Evolutionary conservation across 2,888 invertebrate species (phyloP).

Genomic region (Mylabris sibirica): DNA sequence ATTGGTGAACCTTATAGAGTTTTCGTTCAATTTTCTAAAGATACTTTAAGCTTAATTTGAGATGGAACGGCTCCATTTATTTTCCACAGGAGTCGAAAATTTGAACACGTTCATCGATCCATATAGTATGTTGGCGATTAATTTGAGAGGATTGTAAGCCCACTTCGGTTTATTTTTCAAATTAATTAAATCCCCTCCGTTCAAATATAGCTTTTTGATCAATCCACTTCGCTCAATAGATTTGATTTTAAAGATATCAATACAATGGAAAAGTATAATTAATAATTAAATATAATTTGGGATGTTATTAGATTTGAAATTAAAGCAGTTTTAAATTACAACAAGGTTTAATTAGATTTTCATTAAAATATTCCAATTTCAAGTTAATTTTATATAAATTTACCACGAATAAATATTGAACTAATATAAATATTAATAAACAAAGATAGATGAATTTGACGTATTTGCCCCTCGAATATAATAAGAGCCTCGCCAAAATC

Average conservation of each 20-base stretch:
- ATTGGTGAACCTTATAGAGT: neutral
- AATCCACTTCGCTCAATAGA: no score
- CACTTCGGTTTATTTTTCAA: no score
- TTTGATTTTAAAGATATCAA: no score
- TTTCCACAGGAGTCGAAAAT: neutral
- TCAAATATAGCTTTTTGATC: no score
- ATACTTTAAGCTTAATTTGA: neutral
- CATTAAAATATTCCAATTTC: neutral
- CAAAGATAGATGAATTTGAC: conserved; percentile 30
- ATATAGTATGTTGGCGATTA: neutral
- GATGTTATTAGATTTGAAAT: no score
- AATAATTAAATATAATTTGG: no score
- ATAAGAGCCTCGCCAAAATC: conserved; percentile 29
- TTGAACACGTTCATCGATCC: neutral
- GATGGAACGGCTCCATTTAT: neutral
- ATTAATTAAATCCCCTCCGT: no score
- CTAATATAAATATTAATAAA: neutral
- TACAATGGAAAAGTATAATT: no score
- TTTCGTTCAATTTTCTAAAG: neutral
- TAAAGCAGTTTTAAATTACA: no score
- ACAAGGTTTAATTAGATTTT: neutral
- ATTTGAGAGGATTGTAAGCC: neutral
- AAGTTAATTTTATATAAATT: neutral
- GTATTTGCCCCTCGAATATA: conserved; percentile 29
- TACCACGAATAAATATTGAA: neutral